phyloP scores from a whole-genome alignment of 2,888 invertebrate species.

The Eulithis testata region DNA sequence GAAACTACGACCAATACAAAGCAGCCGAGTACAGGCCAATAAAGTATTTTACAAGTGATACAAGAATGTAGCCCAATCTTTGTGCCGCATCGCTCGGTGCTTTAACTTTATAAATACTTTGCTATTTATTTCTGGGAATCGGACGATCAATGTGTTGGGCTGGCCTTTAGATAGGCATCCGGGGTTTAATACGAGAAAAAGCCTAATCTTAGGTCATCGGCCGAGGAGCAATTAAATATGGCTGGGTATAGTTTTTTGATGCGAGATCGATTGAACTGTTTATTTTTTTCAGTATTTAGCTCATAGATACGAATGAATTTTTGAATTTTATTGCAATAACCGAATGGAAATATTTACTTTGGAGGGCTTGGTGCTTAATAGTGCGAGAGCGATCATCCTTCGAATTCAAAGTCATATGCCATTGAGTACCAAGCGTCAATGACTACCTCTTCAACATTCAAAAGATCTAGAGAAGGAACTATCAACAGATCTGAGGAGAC shows the following conservation, averaged over 20 bases:
- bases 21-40: conserved; percentile 65
- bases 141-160: conserved; percentile 67
- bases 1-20: conserved; percentile 47
- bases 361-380: too few relatives aligned
- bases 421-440: too few relatives aligned
- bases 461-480: too few relatives aligned
- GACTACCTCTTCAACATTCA: too few relatives aligned
- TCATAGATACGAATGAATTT: not conserved
- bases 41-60: conserved; percentile 84
- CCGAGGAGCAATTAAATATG: conserved; percentile 43
- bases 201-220: conserved; percentile 44
- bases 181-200: conserved; percentile 45
- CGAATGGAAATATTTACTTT: too few relatives aligned
- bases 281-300: conserved; percentile 1
- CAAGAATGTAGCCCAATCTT: conserved; percentile 77
- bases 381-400: too few relatives aligned
- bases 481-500: too few relatives aligned
- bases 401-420: too few relatives aligned
- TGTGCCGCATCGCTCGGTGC: conserved; percentile 72
- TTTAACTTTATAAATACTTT: conserved; percentile 81
- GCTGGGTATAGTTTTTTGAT: conserved; percentile 20
- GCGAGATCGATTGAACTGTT: conserved; percentile 2
- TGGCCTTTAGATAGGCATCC: conserved; percentile 44
- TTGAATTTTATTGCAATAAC: not conserved
- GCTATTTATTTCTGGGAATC: conserved; percentile 84